Evolutionary conservation across 2,797 vertebrate genomes (phyloP).

Genomic region (Dipus sagitta): DNA sequence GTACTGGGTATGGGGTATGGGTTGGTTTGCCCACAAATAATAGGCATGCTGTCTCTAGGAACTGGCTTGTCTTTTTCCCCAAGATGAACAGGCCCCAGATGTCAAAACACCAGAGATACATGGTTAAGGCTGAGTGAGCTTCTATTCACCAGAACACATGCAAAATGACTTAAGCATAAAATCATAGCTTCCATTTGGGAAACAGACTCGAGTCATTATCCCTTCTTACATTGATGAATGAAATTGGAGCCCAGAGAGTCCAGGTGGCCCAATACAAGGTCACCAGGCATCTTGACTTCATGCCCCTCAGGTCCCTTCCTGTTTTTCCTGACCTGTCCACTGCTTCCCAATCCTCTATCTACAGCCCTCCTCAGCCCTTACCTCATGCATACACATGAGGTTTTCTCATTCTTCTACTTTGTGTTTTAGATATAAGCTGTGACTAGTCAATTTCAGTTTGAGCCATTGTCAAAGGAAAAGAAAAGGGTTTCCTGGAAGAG

Average conservation of each 20-base stretch:
- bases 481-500: slow-evolving; percentile 16
- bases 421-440: not conserved
- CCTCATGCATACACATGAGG: not conserved
- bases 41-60: not conserved
- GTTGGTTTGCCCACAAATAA: not conserved
- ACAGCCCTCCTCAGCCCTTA: not conserved
- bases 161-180: not conserved
- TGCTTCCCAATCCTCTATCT: not conserved
- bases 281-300: not conserved
- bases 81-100: not conserved
- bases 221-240: not conserved
- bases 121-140: not conserved
- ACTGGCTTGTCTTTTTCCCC: not conserved
- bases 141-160: not conserved
- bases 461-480: slow-evolving; percentile 2
- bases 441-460: not conserved
- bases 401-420: not conserved
- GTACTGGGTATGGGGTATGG: not conserved
- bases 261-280: not conserved
- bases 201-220: not conserved
- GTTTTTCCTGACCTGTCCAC: not conserved
- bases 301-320: not conserved
- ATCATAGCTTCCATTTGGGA: not conserved
- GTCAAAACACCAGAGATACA: not conserved
- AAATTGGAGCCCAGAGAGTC: not conserved